Percentiles rank a stretch among this genome's conserved stretches.
phyloP scores from a whole-genome alignment of 2,797 vertebrate genomes.

The Caiman crocodilus region DNA sequence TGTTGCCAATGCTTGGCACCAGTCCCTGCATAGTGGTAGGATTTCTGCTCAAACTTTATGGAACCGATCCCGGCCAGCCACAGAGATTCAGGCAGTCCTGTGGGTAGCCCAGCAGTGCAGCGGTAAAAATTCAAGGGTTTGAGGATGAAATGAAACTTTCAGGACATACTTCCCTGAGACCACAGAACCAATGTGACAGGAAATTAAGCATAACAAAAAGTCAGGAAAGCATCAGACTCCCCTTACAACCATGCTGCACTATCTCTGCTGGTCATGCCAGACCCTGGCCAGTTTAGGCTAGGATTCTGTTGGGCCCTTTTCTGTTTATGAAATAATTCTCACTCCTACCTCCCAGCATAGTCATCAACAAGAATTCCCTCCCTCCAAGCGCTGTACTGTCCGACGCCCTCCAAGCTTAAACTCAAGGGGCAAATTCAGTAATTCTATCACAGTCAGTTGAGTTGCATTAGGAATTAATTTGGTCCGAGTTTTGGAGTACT shows the following conservation, averaged over 20 bases:
- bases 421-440: not conserved
- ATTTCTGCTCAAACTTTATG: not conserved
- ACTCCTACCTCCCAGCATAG: not conserved
- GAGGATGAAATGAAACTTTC: not conserved
- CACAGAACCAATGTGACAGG: not conserved
- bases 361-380: not conserved
- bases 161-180: not conserved
- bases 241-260: not conserved
- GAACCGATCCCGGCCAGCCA: not conserved
- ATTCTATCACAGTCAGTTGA: not conserved
- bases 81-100: not conserved
- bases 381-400: not conserved
- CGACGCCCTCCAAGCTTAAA: not conserved
- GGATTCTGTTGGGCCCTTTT: not conserved
- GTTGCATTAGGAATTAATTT: not conserved
- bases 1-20: not conserved
- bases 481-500: not conserved
- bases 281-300: fast-evolving
- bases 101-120: not conserved
- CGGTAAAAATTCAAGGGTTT: not conserved
- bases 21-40: not conserved
- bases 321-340: not conserved
- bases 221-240: not conserved
- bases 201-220: not conserved
- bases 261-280: no score